Evolutionary conservation across 2,797 vertebrate species (phyloP).

Genomic region (Brachymystax lenok): DNA sequence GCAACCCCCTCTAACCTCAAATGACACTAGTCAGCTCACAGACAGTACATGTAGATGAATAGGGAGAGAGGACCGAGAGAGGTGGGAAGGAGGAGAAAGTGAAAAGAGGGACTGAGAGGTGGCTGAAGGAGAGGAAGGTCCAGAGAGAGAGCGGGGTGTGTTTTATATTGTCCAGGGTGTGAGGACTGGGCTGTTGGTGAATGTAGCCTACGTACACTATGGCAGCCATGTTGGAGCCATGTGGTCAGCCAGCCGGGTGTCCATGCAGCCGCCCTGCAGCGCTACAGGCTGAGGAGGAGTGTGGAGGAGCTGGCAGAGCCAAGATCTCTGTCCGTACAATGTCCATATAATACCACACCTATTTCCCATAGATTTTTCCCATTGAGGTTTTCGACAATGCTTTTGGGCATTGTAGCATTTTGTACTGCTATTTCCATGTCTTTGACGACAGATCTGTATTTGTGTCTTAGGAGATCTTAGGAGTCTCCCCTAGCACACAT

Average conservation of each 20-base stretch:
- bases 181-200: background rate
- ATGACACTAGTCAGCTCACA: too few species aligned
- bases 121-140: too few species aligned
- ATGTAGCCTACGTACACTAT: background rate
- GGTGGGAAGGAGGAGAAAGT: too few species aligned
- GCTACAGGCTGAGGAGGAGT: background rate
- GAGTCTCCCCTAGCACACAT: background rate
- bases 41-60: conserved; percentile 12
- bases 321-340: background rate
- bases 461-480: background rate
- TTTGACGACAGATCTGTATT: background rate
- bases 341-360: too few species aligned
- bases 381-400: too few species aligned
- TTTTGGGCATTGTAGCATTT: too few species aligned
- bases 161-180: background rate
- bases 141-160: too few species aligned
- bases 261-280: background rate
- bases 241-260: background rate
- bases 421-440: too few species aligned
- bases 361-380: too few species aligned
- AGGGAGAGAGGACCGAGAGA: conserved; percentile 15
- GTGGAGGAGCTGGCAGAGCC: background rate
- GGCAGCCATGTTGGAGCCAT: background rate
- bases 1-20: background rate
- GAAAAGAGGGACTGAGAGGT: too few species aligned